phyloP scores from a whole-genome alignment of 2,797 vertebrate species.

The Telmatherina bonti region DNA sequence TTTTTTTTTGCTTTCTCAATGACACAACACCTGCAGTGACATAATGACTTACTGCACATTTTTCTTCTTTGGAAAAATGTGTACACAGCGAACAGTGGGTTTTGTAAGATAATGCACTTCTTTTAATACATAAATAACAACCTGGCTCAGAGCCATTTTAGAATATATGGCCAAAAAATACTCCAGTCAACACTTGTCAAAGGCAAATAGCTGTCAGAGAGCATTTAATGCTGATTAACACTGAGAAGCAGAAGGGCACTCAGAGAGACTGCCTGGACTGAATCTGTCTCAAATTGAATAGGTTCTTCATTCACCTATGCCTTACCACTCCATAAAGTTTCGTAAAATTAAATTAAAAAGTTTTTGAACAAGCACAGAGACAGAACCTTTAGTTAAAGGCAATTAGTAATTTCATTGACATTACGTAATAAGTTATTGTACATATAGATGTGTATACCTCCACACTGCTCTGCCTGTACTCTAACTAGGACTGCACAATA shows the following conservation, averaged over 20 bases:
- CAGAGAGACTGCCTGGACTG: background rate
- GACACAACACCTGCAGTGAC: conserved; percentile 3
- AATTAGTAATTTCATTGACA: no score
- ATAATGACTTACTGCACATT: background rate
- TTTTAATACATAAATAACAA: conserved; percentile 17
- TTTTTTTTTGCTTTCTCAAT: background rate
- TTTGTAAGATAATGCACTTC: background rate
- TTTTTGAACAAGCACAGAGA: background rate
- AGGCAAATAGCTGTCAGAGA: conserved; percentile 17
- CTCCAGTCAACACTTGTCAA: conserved; percentile 21
- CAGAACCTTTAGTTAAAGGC: no score
- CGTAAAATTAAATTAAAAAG: background rate
- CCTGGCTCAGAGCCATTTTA: conserved; percentile 4
- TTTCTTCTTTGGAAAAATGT: conserved; percentile 1
- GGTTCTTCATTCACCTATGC: background rate
- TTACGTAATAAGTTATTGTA: no score
- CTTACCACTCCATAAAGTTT: background rate
- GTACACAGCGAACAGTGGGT: conserved; percentile 13
- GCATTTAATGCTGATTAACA: conserved; percentile 8
- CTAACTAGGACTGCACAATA: no score
- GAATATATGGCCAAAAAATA: conserved; percentile 21
- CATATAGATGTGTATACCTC: no score
- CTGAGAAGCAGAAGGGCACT: background rate
- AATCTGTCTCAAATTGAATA: background rate
- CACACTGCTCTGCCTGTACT: no score